A percentile compares a stretch with the other conserved stretches of the same genome.
phyloP scores from a whole-genome alignment of 2,797 vertebrate species.

The Allobates femoralis region DNA sequence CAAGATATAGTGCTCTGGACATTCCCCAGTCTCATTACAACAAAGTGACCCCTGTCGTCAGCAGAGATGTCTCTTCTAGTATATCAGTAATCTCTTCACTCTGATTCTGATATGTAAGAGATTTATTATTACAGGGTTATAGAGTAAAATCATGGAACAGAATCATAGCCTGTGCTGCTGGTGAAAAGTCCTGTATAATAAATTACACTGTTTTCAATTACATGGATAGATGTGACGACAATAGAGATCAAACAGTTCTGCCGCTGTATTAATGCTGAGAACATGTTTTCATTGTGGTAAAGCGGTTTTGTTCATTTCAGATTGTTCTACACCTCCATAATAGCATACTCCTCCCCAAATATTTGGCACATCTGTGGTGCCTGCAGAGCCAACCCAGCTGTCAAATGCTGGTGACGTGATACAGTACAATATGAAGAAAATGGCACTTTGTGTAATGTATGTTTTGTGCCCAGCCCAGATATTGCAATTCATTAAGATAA shows the following conservation, averaged over 20 bases:
- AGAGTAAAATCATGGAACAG: too few species aligned
- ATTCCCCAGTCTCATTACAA: too few species aligned
- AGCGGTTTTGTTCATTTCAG: not conserved
- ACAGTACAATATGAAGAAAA: slow-evolving; percentile 4
- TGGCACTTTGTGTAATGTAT: slow-evolving; percentile 9
- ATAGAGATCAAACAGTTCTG: not conserved
- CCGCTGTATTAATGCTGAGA: not conserved
- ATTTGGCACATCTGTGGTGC: slow-evolving; percentile 6
- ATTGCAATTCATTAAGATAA: slow-evolving; percentile 18
- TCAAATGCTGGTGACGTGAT: not conserved
- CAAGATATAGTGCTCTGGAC: too few species aligned
- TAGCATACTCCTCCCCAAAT: slow-evolving; percentile 6
- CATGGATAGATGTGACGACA: too few species aligned
- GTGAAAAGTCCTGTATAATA: not conserved
- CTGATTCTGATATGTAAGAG: too few species aligned
- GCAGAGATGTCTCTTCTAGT: too few species aligned
- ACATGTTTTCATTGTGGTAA: not conserved
- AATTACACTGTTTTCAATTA: not conserved
- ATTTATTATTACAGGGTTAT: too few species aligned
- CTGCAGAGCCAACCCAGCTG: too few species aligned
- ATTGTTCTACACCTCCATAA: not conserved
- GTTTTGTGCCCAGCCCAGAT: slow-evolving; percentile 7
- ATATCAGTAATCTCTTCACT: too few species aligned
- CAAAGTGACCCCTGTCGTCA: too few species aligned
- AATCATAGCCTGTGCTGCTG: too few species aligned